Base-by-base conservation (phyloP, 2,888 invertebrate genomes). In the Phanerotoma sp. region DNA sequence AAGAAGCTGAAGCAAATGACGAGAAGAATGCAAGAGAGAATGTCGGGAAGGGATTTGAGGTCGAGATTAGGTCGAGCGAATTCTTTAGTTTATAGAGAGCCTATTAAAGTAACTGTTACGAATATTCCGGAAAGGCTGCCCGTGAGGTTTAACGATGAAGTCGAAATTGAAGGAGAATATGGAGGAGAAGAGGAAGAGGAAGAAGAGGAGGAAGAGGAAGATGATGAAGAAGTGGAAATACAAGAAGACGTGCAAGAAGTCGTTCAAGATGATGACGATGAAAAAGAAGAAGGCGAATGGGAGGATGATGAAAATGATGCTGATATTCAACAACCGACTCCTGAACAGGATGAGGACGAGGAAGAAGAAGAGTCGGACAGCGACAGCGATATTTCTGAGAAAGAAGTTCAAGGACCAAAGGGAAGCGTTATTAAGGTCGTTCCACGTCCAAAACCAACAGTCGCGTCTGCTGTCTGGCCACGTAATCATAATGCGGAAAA, bases 381-480 rank as follows among this genome's bases (percentile, higher is more conserved):
- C 42, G 67, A 67, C 20, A 71, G 66, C 22, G 67, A 71, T 37
- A 51, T 67, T 45, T 67, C 70, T 72, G 89, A 88, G 72, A 84
- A 85, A 60, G 86, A 84, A 72, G 71, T 82, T 32, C 81, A 81
- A 66, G 75, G 75, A 9, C 72, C 73, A 21, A 71, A 70, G 59
- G 75, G 76, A 22, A 77, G 82, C 66, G 77, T 82, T 13, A 80
- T 80, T 70, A 84, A 84, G 66, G 79, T 81, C 65, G 82, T 84
- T 41, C 79, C 81, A 67, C 75, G 67, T 63, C 51, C 50, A 1
- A 75, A 75, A 55, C 75, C 76, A 37, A 77, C 72, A 48, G 74
- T 74, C 47, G 72, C 76, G 13, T 79, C 78, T 5, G 82, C 79
- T 67, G 83, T 84, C 5, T 84, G 84, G 84, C 79, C 83, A 5